A percentile compares a stretch with the other conserved stretches of the same genome.
Evolutionary conservation across 2,797 vertebrate species (phyloP).

Genomic region (Gephyroberyx darwinii): DNA sequence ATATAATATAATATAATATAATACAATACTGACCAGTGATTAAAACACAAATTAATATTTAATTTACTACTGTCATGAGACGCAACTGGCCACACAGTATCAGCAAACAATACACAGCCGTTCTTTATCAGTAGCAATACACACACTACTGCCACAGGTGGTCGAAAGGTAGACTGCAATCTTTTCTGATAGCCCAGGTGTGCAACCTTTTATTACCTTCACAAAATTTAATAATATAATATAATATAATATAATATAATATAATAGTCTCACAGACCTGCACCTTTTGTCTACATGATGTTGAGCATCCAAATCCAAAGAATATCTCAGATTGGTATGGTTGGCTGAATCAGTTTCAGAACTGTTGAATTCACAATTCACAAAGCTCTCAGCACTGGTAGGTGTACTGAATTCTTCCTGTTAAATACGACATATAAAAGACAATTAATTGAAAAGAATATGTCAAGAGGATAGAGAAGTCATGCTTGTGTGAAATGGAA

Average conservation of each 20-base stretch:
- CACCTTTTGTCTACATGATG: conserved; percentile 64
- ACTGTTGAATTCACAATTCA: neutral
- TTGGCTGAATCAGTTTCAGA: conserved; percentile 1
- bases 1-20: neutral
- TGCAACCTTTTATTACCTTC: too few relatives aligned
- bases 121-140: too few relatives aligned
- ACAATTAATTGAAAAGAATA: neutral
- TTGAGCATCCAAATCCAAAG: conserved; percentile 73
- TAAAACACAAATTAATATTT: too few relatives aligned
- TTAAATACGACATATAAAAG: conserved; percentile 7
- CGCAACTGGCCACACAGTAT: too few relatives aligned
- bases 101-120: too few relatives aligned
- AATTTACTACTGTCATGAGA: too few relatives aligned
- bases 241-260: neutral
- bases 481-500: neutral
- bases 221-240: neutral
- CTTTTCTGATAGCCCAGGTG: too few relatives aligned
- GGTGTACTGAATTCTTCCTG: conserved; percentile 41
- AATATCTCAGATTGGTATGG: conserved; percentile 40
- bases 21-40: neutral
- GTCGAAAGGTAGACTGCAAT: too few relatives aligned
- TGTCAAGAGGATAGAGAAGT: neutral
- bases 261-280: neutral
- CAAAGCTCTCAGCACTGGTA: conserved; percentile 42
- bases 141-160: too few relatives aligned